phyloP scores from a whole-genome alignment of 2,888 invertebrate genomes.

The Drosophila pegasa region DNA sequence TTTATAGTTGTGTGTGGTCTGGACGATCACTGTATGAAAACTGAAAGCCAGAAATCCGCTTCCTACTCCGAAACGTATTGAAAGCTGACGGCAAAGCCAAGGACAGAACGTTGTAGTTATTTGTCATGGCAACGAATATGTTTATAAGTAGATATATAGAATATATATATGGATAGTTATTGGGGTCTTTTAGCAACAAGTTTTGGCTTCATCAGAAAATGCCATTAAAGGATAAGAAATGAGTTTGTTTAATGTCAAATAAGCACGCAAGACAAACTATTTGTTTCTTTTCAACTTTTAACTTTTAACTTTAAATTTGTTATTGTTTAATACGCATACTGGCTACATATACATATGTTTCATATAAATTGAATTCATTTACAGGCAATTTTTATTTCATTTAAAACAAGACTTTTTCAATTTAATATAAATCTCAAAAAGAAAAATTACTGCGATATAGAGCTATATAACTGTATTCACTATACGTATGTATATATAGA shows the following conservation, averaged over 20 bases:
- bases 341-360: constrained; percentile 31
- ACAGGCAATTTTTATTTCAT: constrained; percentile 53
- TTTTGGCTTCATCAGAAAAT: background rate
- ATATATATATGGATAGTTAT: background rate
- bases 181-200: constrained; percentile 4
- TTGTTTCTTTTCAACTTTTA: background rate
- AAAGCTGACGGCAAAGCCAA: constrained; percentile 50
- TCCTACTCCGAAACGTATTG: constrained; percentile 8
- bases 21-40: constrained; percentile 7
- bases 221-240: constrained; percentile 29
- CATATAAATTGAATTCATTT: constrained; percentile 53
- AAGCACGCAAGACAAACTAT: constrained; percentile 31
- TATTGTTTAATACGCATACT: constrained; percentile 37
- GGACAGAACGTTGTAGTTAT: constrained; percentile 64
- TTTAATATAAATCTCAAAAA: constrained; percentile 65
- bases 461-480: constrained; percentile 1
- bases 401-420: constrained; percentile 31
- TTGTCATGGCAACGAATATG: constrained; percentile 57
- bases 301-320: constrained; percentile 11
- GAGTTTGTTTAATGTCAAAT: constrained; percentile 13
- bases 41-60: constrained; percentile 20
- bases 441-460: constrained; percentile 17
- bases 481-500: constrained; percentile 5
- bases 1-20: background rate
- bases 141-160: constrained; percentile 9